Conservation (phyloP, 2,888 invertebrate genomes). For the Zelleria hepariella region DNA sequence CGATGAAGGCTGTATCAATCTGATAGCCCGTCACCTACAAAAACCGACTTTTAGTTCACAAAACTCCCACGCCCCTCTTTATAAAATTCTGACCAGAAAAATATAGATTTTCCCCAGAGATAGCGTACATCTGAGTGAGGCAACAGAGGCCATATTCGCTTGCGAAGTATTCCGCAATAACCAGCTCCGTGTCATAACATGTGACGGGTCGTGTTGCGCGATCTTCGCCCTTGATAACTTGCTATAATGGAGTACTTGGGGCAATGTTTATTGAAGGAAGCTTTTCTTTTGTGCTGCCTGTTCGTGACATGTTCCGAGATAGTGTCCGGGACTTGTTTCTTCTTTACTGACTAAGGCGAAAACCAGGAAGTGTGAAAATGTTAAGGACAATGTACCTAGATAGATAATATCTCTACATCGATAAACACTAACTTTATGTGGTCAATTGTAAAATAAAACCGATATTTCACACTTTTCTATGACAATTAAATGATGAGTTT, state of each 20-base stretch:
- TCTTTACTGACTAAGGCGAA: too few species aligned
- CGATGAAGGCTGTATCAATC: background rate
- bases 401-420: too few species aligned
- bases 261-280: background rate
- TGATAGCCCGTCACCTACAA: background rate
- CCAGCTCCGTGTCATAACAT: conserved; percentile 1
- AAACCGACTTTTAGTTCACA: background rate
- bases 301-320: background rate
- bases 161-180: background rate
- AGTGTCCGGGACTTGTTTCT: background rate
- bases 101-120: background rate
- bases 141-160: background rate
- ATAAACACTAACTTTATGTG: too few species aligned
- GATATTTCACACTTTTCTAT: too few species aligned
- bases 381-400: too few species aligned
- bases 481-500: too few species aligned
- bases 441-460: too few species aligned
- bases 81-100: background rate
- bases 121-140: background rate
- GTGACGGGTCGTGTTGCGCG: background rate
- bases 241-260: background rate
- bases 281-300: background rate
- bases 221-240: background rate
- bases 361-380: too few species aligned
- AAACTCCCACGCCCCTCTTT: background rate